These are phyloP conservation scores for Lasioglossum morio DNA, from an alignment of 2,888 invertebrate species.

Conservation along the genomic window DNA sequence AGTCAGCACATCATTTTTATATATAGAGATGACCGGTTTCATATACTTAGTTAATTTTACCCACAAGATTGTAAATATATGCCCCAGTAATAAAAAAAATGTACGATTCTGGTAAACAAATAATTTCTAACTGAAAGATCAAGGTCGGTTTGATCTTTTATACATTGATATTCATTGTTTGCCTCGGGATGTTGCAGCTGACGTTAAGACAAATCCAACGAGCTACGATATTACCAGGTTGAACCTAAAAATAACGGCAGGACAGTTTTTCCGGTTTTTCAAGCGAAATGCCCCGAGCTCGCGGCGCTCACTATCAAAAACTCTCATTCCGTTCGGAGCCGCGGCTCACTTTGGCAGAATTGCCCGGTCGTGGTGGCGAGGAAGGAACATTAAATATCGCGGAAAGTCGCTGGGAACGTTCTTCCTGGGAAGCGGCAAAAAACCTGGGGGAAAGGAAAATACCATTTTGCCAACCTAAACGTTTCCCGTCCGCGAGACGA, in stretches of 20 bases:
- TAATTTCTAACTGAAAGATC: no score
- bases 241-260: not conserved
- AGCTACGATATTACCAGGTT: not conserved
- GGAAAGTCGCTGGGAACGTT: not conserved
- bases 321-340: not conserved
- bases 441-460: conserved; percentile 24
- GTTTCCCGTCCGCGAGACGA: conserved; percentile 30
- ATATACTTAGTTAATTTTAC: no score
- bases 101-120: no score
- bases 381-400: not conserved
- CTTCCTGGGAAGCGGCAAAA: not conserved
- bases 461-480: conserved; percentile 25
- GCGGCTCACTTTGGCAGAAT: not conserved
- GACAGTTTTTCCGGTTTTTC: not conserved
- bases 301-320: not conserved
- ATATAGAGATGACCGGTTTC: no score
- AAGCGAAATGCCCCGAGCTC: not conserved
- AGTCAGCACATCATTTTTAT: no score
- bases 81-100: no score
- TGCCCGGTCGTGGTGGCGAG: not conserved
- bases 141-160: no score
- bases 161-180: fast-evolving
- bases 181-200: not conserved
- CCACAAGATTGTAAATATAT: no score
- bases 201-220: not conserved